Evolutionary conservation across 2,888 invertebrate genomes (phyloP).

Genomic region (Patella depressa): DNA sequence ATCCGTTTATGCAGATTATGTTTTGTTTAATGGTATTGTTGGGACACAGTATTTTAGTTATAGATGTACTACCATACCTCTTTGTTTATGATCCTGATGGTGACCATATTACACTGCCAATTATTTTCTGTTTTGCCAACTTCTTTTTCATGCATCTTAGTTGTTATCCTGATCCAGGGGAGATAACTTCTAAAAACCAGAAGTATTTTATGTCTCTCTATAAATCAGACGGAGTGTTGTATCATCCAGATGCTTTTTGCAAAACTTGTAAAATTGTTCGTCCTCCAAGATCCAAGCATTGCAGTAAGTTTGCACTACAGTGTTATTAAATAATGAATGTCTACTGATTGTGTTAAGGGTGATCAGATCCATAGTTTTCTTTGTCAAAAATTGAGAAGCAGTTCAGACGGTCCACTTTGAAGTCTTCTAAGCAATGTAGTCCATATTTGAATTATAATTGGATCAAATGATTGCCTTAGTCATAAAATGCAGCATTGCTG

Average conservation of each 20-base stretch:
- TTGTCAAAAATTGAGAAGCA: too few relatives aligned
- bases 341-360: too few relatives aligned
- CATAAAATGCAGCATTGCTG: too few relatives aligned
- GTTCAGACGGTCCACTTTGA: too few relatives aligned
- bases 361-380: too few relatives aligned
- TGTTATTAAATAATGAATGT: too few relatives aligned
- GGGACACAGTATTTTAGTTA: conserved; percentile 56
- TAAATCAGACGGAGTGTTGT: conserved; percentile 57
- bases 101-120: conserved; percentile 59
- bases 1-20: conserved; percentile 61
- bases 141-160: conserved; percentile 56
- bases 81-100: conserved; percentile 53
- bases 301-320: conserved; percentile 56
- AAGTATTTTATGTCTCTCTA: conserved; percentile 48
- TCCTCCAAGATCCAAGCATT: conserved; percentile 68
- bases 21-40: conserved; percentile 54
- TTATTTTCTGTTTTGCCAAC: conserved; percentile 54
- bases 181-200: conserved; percentile 50
- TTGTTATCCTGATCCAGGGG: conserved; percentile 63
- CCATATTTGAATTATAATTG: too few relatives aligned
- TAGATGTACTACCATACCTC: conserved; percentile 62
- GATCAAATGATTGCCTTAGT: too few relatives aligned
- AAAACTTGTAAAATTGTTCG: conserved; percentile 60
- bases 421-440: too few relatives aligned
- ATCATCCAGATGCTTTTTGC: conserved; percentile 49